Conservation (phyloP, 2,888 invertebrate species). For the Monochamus alternatus region DNA sequence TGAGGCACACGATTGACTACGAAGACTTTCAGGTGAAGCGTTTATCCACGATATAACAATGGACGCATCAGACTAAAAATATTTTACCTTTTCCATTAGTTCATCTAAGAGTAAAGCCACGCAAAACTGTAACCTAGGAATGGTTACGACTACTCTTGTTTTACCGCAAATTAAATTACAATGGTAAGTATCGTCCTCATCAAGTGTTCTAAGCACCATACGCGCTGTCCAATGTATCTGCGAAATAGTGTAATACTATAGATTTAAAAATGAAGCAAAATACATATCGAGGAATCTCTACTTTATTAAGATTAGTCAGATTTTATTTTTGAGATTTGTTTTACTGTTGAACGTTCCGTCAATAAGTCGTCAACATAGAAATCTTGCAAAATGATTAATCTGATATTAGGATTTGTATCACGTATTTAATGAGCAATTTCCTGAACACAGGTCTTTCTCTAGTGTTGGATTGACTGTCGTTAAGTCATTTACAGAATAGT, state of each 20-base stretch:
- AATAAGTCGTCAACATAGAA: slow-evolving; percentile 15
- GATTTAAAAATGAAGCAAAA: neutral
- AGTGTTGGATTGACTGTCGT: slow-evolving; percentile 9
- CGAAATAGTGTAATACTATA: slow-evolving; percentile 26
- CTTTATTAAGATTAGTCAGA: slow-evolving; percentile 1
- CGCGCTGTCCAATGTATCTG: slow-evolving; percentile 25
- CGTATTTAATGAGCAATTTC: neutral
- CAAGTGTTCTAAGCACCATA: slow-evolving; percentile 27
- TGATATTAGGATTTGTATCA: slow-evolving; percentile 13
- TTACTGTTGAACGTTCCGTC: slow-evolving; percentile 4
- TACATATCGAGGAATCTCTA: slow-evolving; percentile 19
- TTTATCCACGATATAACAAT: slow-evolving; percentile 36
- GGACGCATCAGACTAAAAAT: slow-evolving; percentile 35
- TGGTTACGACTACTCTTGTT: slow-evolving; percentile 38
- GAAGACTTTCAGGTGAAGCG: slow-evolving; percentile 43
- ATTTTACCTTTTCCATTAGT: slow-evolving; percentile 19
- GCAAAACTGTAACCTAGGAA: slow-evolving; percentile 40
- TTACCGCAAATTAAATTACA: slow-evolving; percentile 37
- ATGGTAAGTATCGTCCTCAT: neutral
- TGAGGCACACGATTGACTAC: slow-evolving; percentile 44
- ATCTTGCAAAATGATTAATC: slow-evolving; percentile 10
- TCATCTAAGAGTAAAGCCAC: too few relatives aligned
- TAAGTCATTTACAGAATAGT: slow-evolving; percentile 14
- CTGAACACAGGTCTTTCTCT: neutral
- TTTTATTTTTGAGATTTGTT: slow-evolving; percentile 11